These are phyloP conservation scores for Myoxocephalus aenaeus DNA, from an alignment of 2,797 vertebrate genomes.

Conservation along the genomic window DNA sequence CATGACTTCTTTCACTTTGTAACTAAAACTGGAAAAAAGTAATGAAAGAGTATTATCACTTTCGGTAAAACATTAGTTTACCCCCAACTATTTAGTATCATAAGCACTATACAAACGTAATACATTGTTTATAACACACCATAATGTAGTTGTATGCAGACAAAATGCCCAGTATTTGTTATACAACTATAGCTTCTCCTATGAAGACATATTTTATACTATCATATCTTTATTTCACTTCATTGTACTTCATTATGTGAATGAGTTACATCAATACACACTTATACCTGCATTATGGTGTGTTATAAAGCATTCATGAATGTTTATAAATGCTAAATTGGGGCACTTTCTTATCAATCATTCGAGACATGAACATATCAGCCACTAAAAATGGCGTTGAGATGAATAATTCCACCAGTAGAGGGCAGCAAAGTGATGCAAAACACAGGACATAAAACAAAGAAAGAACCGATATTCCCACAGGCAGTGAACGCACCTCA, in stretches of 20 bases:
- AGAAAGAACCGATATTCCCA: slow-evolving; percentile 23
- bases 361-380: background rate
- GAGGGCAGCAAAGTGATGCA: slow-evolving; percentile 58
- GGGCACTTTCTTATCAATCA: background rate
- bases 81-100: background rate
- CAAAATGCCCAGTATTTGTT: background rate
- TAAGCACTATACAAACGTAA: background rate
- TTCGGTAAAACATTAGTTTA: background rate
- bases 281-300: background rate
- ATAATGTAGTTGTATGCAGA: background rate
- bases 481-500: slow-evolving; percentile 38
- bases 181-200: background rate
- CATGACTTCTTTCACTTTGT: background rate
- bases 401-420: slow-evolving; percentile 46
- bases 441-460: slow-evolving; percentile 37
- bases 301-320: background rate
- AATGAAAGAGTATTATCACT: background rate
- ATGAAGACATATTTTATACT: background rate
- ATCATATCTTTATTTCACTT: background rate
- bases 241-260: background rate
- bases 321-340: background rate
- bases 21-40: background rate
- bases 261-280: background rate
- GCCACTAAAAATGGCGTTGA: background rate
- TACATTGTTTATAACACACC: background rate